A percentile compares a stretch with the other conserved stretches of the same genome.
These are phyloP conservation scores for Galeruca laticollis DNA, from an alignment of 2,888 invertebrate species.

Conservation along the genomic window DNA sequence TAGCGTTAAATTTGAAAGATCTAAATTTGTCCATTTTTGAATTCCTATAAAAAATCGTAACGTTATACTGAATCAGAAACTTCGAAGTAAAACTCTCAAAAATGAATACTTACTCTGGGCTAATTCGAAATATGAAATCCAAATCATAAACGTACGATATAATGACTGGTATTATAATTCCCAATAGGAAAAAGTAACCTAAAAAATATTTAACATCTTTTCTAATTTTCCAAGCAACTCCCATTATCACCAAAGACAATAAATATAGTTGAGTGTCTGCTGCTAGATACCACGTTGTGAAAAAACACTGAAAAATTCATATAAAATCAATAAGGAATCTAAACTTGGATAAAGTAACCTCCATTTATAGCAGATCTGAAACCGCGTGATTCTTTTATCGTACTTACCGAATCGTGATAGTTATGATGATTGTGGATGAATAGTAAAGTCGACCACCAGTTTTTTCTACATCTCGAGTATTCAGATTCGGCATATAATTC, in stretches of 20 bases:
- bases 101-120: slow-evolving; percentile 50
- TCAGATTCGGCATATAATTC: slow-evolving; percentile 48
- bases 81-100: neutral
- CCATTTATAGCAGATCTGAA: neutral
- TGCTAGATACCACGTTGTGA: slow-evolving; percentile 61
- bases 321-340: neutral
- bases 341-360: no score
- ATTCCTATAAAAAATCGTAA: slow-evolving; percentile 36
- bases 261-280: slow-evolving; percentile 61
- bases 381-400: neutral
- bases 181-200: slow-evolving; percentile 32
- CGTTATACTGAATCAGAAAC: no score
- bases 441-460: slow-evolving; percentile 58
- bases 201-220: slow-evolving; percentile 40
- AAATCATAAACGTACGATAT: slow-evolving; percentile 47
- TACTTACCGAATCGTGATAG: slow-evolving; percentile 53
- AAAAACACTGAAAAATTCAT: slow-evolving; percentile 56
- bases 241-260: slow-evolving; percentile 55
- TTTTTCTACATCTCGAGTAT: slow-evolving; percentile 54
- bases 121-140: slow-evolving; percentile 49
- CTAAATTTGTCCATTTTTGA: slow-evolving; percentile 50
- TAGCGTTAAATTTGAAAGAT: slow-evolving; percentile 50
- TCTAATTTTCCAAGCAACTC: slow-evolving; percentile 52
- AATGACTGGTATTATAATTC: slow-evolving; percentile 45
- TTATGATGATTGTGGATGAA: slow-evolving; percentile 58